phyloP scores from a whole-genome alignment of 2,113 vertebrate species.

The Rhagologus leucostigma region DNA sequence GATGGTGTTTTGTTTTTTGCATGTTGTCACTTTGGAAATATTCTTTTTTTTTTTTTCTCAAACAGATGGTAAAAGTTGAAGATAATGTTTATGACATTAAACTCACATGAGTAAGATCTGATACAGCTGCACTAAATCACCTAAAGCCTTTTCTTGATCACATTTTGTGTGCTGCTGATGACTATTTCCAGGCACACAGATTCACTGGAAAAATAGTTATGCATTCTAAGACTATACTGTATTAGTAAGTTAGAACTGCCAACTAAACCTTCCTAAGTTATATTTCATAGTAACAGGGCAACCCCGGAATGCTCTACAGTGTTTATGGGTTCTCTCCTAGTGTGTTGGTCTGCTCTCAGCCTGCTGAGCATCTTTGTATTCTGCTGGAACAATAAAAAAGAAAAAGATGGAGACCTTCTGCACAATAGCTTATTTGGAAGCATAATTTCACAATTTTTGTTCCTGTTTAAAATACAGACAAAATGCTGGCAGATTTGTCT shows the following conservation, averaged over 20 bases:
- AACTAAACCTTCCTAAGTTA: not conserved
- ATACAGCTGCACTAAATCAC: not conserved
- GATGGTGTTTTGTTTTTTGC: not conserved
- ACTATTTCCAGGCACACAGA: not conserved
- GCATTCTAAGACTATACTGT: not conserved
- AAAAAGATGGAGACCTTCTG: accelerated
- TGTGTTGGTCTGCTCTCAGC: not conserved
- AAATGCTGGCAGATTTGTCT: not conserved
- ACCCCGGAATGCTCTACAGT: not conserved
- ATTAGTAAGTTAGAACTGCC: not conserved
- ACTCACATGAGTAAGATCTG: not conserved
- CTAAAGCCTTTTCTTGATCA: not conserved
- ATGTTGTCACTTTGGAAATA: not conserved
- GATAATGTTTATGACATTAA: not conserved
- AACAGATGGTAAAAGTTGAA: not conserved
- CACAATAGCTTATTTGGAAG: not conserved
- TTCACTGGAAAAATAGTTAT: not conserved
- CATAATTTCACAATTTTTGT: not conserved
- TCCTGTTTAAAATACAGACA: not conserved
- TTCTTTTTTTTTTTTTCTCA: not conserved
- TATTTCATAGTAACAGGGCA: not conserved
- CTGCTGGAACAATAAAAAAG: not conserved
- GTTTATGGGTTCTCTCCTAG: not conserved
- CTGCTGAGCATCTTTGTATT: not conserved
- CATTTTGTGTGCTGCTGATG: not conserved